Evolutionary conservation across 2,113 vertebrate genomes (phyloP).

Genomic region (Ammodytes dubius): DNA sequence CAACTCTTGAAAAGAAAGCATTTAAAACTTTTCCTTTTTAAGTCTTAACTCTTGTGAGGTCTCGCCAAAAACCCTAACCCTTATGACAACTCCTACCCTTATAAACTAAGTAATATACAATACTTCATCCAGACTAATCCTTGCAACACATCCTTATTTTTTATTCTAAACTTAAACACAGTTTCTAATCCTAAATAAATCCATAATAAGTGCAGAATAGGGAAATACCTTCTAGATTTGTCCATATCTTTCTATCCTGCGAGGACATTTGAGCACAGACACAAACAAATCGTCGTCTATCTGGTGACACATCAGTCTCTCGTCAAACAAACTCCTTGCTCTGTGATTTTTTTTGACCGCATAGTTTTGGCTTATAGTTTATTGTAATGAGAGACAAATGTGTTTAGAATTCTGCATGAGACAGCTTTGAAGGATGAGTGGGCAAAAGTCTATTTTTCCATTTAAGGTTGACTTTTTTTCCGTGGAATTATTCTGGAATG

Average conservation of each 20-base stretch:
- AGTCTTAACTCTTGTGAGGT: background rate
- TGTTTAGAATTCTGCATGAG: conserved; percentile 11
- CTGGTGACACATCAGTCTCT: background rate
- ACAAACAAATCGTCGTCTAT: background rate
- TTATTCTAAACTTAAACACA: conserved; percentile 8
- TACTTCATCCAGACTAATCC: background rate
- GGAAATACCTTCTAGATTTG: background rate
- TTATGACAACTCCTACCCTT: background rate
- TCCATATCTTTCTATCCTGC: background rate
- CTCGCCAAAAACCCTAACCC: background rate
- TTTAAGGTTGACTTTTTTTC: conserved; percentile 43
- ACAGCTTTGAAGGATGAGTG: conserved; percentile 13
- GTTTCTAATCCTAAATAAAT: background rate
- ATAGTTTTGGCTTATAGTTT: conserved; percentile 18
- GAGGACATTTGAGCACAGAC: background rate
- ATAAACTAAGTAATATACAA: background rate
- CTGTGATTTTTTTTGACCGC: background rate
- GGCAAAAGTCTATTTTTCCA: conserved; percentile 58
- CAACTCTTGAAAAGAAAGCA: background rate
- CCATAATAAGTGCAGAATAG: background rate
- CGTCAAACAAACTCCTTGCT: background rate
- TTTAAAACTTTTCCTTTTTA: background rate
- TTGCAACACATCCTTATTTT: background rate
- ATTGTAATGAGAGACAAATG: conserved; percentile 43
- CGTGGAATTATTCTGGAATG: conserved; percentile 44